A percentile compares a stretch with the other conserved stretches of the same genome.
These are phyloP conservation scores for Natator depressus DNA, from an alignment of 2,113 vertebrate species.

Conservation along the genomic window DNA sequence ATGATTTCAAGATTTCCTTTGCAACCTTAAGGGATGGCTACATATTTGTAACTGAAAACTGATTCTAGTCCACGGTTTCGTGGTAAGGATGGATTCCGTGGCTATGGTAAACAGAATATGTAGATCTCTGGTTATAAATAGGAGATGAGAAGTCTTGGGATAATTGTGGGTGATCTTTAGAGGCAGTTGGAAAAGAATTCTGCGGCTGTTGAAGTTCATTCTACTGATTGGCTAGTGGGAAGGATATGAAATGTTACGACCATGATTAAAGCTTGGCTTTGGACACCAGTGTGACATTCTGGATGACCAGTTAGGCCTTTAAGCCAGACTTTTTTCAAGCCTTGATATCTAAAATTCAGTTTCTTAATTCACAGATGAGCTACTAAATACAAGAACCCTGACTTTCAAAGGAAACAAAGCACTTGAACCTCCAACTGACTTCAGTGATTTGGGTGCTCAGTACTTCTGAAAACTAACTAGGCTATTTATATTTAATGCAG, in stretches of 20 bases:
- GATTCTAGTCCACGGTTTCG: neutral
- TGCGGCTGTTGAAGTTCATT: constrained; percentile 37
- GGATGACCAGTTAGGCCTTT: constrained; percentile 7
- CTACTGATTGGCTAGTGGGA: neutral
- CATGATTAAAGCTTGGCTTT: neutral
- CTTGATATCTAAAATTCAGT: neutral
- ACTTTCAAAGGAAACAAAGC: neutral
- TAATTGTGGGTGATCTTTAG: constrained; percentile 65
- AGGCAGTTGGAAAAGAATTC: constrained; percentile 47
- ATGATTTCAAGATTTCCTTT: constrained; percentile 15
- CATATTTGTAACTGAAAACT: neutral
- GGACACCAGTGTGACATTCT: neutral
- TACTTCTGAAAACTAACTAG: neutral
- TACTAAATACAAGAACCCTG: neutral
- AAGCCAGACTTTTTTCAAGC: neutral
- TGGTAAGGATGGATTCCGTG: constrained; percentile 35
- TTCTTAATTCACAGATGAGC: neutral
- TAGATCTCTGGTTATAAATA: constrained; percentile 64
- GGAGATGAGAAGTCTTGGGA: constrained; percentile 55
- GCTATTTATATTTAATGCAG: neutral
- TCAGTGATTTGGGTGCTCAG: neutral
- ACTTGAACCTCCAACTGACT: neutral
- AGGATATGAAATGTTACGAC: neutral
- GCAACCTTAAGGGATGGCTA: neutral
- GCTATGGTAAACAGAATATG: constrained; percentile 44